Evolutionary conservation across 2,797 vertebrate genomes (phyloP).

Genomic region (Kryptopterus vitreolus): DNA sequence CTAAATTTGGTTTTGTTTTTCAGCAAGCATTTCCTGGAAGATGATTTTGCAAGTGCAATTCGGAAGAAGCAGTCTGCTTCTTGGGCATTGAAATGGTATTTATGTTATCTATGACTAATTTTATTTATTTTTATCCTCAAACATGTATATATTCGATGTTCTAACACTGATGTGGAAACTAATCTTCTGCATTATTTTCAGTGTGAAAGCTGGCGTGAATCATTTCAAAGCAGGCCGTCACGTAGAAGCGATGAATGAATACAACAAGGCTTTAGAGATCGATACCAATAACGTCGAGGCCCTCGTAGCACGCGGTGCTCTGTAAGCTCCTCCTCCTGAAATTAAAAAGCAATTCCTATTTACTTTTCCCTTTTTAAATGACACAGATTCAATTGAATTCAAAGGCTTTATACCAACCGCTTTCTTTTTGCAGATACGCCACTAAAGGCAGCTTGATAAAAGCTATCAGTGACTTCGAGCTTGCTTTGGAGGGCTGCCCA

Average conservation of each 20-base stretch:
- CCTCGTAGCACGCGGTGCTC: slow-evolving; percentile 91
- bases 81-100: slow-evolving; percentile 96
- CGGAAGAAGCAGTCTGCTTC: slow-evolving; percentile 92
- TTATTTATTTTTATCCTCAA: not conserved
- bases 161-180: not conserved
- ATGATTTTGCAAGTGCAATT: slow-evolving; percentile 88
- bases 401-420: not conserved
- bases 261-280: slow-evolving; percentile 96
- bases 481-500: slow-evolving; percentile 87
- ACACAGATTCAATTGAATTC: too few species aligned
- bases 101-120: not conserved
- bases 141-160: not conserved
- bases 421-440: slow-evolving; percentile 79
- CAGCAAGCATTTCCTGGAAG: slow-evolving; percentile 88
- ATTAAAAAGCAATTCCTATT: not conserved
- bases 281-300: slow-evolving; percentile 93
- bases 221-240: slow-evolving; percentile 92
- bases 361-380: not conserved
- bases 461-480: slow-evolving; percentile 92
- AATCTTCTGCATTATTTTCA: slow-evolving; percentile 55
- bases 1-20: not conserved
- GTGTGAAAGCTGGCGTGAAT: slow-evolving; percentile 92
- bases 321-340: slow-evolving; percentile 78
- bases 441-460: slow-evolving; percentile 94
- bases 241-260: slow-evolving; percentile 97